phyloP scores from a whole-genome alignment of 1,140 invertebrate species.

The Yoshiicerus persimilis region DNA sequence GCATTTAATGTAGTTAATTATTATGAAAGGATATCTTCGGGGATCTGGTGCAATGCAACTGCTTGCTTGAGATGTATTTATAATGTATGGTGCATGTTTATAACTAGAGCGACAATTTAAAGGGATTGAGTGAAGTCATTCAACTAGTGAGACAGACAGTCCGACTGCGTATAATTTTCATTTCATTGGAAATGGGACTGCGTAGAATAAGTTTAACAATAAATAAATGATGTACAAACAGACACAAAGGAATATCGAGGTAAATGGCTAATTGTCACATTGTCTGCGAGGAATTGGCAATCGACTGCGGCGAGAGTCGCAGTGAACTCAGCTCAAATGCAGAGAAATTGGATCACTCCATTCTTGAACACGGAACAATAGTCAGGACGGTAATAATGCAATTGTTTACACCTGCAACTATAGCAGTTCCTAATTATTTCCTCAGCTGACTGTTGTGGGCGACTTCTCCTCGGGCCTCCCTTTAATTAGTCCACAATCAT shows the following conservation, averaged over 20 bases:
- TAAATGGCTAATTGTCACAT: background rate
- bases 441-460: background rate
- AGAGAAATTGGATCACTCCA: background rate
- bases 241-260: background rate
- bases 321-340: background rate
- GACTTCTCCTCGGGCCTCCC: background rate
- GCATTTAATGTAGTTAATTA: background rate
- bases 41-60: background rate
- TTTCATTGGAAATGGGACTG: background rate
- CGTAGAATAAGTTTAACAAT: background rate
- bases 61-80: background rate
- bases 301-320: background rate
- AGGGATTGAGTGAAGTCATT: background rate
- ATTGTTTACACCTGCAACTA: background rate
- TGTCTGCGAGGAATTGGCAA: background rate
- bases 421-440: background rate
- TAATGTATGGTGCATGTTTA: background rate
- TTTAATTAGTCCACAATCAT: too few species aligned
- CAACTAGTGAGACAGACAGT: background rate
- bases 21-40: background rate
- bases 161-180: background rate
- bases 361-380: background rate
- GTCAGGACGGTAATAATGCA: background rate
- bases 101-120: background rate
- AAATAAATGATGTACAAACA: background rate